Evolutionary conservation across 2,113 vertebrate genomes (phyloP).

Genomic region (Nyctibius bracteatus): DNA sequence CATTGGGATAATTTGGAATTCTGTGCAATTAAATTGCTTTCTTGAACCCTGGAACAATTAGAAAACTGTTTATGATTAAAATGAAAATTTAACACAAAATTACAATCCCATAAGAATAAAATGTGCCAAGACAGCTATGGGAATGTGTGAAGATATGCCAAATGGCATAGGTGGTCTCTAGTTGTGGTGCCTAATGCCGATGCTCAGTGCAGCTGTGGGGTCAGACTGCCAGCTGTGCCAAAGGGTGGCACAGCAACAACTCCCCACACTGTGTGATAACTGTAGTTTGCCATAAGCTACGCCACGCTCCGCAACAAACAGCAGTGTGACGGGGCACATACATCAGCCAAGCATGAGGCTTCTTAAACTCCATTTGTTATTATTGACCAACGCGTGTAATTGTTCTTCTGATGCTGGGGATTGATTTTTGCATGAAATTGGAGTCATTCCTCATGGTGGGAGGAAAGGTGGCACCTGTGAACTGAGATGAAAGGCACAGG

Average conservation of each 20-base stretch:
- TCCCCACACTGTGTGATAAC: fast-evolving
- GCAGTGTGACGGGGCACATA: not conserved
- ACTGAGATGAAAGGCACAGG: not conserved
- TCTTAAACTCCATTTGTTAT: not conserved
- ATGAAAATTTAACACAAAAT: not conserved
- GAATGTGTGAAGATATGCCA: not conserved
- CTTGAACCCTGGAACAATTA: not conserved
- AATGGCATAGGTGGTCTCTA: not conserved
- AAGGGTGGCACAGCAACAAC: fast-evolving
- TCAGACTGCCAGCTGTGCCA: not conserved
- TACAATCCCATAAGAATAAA: not conserved
- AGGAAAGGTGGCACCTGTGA: not conserved
- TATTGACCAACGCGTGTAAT: not conserved
- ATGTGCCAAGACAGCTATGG: not conserved
- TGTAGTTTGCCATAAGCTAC: not conserved
- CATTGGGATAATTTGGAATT: not conserved
- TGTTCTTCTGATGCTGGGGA: not conserved
- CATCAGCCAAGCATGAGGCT: not conserved
- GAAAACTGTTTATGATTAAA: not conserved
- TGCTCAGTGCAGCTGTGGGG: fast-evolving
- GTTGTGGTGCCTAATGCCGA: not conserved
- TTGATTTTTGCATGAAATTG: constrained; percentile 32
- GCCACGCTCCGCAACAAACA: fast-evolving
- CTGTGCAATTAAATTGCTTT: not conserved
- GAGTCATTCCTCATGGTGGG: constrained; percentile 2